Percentiles rank a stretch among this genome's conserved stretches.
Evolutionary conservation across 1,140 invertebrate genomes (phyloP).

Genomic region (Zaprionus inermis): DNA sequence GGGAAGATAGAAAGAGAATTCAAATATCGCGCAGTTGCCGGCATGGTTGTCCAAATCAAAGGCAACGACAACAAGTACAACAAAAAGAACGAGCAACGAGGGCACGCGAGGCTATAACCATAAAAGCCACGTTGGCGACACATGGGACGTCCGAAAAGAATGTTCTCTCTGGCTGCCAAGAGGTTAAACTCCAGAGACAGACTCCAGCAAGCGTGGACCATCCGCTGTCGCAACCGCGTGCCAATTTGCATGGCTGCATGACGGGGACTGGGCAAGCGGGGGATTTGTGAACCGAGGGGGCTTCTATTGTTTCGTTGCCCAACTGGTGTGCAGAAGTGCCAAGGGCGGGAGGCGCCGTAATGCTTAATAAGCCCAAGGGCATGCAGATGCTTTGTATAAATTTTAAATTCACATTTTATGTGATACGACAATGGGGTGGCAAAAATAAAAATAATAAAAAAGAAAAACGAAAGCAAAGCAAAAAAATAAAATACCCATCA

Average conservation of each 20-base stretch:
- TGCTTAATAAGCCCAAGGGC: conserved; percentile 79
- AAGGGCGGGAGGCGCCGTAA: too few species aligned
- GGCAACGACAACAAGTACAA: conserved; percentile 49
- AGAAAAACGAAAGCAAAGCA: neutral
- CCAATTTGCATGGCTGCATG: conserved; percentile 59
- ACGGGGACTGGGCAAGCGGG: conserved; percentile 2
- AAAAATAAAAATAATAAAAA: conserved; percentile 11
- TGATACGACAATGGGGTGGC: conserved; percentile 44
- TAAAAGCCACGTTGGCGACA: conserved; percentile 80
- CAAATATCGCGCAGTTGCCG: conserved; percentile 59
- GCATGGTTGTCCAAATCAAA: conserved; percentile 65
- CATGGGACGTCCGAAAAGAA: conserved; percentile 70
- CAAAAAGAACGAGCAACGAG: conserved; percentile 47
- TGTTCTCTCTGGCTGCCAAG: conserved; percentile 61
- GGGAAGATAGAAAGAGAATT: conserved; percentile 44
- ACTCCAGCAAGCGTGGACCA: conserved; percentile 40
- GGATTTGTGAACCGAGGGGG: too few species aligned
- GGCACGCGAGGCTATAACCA: conserved; percentile 72
- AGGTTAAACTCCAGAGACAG: conserved; percentile 75
- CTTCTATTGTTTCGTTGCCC: conserved; percentile 34
- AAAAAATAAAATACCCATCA: conserved; percentile 13
- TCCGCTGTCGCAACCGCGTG: conserved; percentile 47
- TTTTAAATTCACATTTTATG: conserved; percentile 71
- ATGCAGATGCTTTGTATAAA: conserved; percentile 65
- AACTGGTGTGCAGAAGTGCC: conserved; percentile 25